Conservation (phyloP, 2,888 invertebrate genomes). For the Ephialtes manifestator region DNA sequence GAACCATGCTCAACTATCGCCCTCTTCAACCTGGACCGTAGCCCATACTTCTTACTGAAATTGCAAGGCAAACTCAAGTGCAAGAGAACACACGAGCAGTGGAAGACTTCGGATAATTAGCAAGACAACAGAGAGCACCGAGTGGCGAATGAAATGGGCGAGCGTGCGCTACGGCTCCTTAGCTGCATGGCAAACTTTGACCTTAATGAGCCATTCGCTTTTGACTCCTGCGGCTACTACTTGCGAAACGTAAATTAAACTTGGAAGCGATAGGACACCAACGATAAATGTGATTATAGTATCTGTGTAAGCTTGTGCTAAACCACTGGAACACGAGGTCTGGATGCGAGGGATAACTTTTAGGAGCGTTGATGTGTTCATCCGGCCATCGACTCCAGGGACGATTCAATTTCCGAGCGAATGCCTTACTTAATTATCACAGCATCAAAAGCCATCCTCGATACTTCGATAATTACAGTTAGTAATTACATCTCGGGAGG, state of each 20-base stretch:
- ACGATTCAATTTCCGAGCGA: not conserved
- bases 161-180: not conserved
- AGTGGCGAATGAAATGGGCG: conserved; percentile 15
- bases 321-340: not conserved
- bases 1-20: not conserved
- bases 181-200: conserved; percentile 22
- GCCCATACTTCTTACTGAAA: conserved; percentile 5
- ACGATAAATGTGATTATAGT: conserved; percentile 21
- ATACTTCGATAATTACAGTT: not conserved
- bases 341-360: not conserved
- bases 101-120: conserved; percentile 50
- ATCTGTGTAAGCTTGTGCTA: not conserved
- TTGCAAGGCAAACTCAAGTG: conserved; percentile 45
- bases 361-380: conserved; percentile 9
- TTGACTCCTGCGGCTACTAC: not conserved
- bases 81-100: conserved; percentile 19
- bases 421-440: conserved; percentile 3
- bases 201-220: not conserved
- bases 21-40: conserved; percentile 16
- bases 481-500: not conserved
- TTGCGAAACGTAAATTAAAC: conserved; percentile 16
- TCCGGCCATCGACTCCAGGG: not conserved
- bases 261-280: conserved; percentile 8
- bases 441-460: not conserved
- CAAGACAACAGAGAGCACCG: conserved; percentile 22